Evolutionary conservation across 2,888 invertebrate species (phyloP).

Genomic region (Odontomyia ornata): DNA sequence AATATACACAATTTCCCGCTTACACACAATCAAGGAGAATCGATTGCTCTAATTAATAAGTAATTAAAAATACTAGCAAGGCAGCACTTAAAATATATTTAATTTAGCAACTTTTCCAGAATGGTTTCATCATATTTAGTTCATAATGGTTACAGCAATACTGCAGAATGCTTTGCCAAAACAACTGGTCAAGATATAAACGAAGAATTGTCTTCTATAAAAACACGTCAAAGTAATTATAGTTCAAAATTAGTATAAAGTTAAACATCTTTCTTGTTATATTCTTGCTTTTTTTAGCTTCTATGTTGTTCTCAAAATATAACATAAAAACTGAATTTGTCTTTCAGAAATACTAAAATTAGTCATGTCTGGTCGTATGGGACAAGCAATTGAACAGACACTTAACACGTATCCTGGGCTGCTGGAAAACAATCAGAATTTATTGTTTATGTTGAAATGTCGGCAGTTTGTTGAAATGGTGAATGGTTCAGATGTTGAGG

Average conservation of each 20-base stretch:
- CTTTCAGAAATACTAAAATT: constrained; percentile 87
- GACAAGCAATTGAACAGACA: constrained; percentile 93
- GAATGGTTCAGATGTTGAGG: constrained; percentile 85
- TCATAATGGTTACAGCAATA: constrained; percentile 96
- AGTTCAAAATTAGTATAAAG: background rate
- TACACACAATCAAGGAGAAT: constrained; percentile 87
- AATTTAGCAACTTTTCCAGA: constrained; percentile 66
- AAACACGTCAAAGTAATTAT: constrained; percentile 89
- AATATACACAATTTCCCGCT: constrained; percentile 90
- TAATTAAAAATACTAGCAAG: constrained; percentile 61
- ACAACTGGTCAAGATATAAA: constrained; percentile 89
- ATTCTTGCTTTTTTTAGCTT: background rate
- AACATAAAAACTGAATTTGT: background rate
- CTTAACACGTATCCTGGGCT: constrained; percentile 92
- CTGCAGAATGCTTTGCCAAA: constrained; percentile 94
- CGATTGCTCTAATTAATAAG: constrained; percentile 93
- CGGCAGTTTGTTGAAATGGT: constrained; percentile 99
- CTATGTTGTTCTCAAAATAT: background rate
- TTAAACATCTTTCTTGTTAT: constrained; percentile 1
- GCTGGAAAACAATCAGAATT: constrained; percentile 87
- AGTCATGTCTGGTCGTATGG: constrained; percentile 91
- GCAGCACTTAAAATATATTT: background rate
- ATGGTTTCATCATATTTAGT: constrained; percentile 97
- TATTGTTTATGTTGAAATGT: constrained; percentile 95
- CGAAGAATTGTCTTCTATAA: constrained; percentile 93